phyloP scores from a whole-genome alignment of 64 coral and sea anemone species.

The Porites lutea region DNA sequence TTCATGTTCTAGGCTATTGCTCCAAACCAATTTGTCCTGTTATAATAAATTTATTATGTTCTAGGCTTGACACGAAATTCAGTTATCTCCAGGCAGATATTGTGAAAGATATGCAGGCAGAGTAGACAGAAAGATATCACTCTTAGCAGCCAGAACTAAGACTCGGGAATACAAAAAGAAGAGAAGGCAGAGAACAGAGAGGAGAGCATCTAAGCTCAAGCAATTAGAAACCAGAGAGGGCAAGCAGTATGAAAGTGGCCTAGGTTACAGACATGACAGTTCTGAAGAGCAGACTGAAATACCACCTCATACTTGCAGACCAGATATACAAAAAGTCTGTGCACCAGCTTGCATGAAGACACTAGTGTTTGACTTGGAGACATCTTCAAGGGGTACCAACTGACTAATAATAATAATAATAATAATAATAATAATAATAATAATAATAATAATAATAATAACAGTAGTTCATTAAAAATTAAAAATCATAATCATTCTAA shows the following conservation, averaged over 20 bases:
- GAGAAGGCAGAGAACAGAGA: neutral
- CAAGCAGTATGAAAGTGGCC: conserved; percentile 49
- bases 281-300: conserved; percentile 4
- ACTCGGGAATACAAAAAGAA: conserved; percentile 26
- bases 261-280: neutral
- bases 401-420: no score
- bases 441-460: no score
- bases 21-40: neutral
- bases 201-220: conserved; percentile 15
- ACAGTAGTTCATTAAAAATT: no score
- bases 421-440: no score
- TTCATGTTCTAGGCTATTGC: no score
- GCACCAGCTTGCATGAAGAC: neutral
- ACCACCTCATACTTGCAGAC: neutral
- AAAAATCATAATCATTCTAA: no score
- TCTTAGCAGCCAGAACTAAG: neutral
- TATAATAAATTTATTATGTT: conserved; percentile 9
- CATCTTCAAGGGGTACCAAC: conserved; percentile 45
- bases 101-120: conserved; percentile 29
- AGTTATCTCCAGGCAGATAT: conserved; percentile 30
- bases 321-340: conserved; percentile 18
- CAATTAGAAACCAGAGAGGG: conserved; percentile 62
- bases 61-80: conserved; percentile 36
- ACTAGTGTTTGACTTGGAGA: conserved; percentile 37
- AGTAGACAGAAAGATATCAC: conserved; percentile 43